Base-by-base conservation (phyloP, 1,140 invertebrate species). In the Ostrea edulis region DNA sequence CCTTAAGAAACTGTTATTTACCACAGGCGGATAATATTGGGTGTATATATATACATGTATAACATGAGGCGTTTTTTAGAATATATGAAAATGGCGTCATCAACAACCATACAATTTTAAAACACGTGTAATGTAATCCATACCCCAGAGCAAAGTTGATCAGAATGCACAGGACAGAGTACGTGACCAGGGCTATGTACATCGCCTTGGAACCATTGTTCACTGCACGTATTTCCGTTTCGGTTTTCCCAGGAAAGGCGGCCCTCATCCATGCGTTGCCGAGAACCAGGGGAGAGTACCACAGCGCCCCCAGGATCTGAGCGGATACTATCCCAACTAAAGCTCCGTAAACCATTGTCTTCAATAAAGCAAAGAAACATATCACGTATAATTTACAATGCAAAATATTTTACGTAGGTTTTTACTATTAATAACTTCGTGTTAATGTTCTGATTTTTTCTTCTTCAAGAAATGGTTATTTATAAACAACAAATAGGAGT, bases 241-340 rank as follows among this genome's bases (percentile, higher is more conserved):
- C 68, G 17, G 82, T 83, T 44, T 53, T 83, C 35, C 82, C 82
- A 0, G 82, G 82, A 44, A 11, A 83, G 22, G 82, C 29, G 82
- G 51, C 44, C 53, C 20, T 83, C 82, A 53, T 83, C 82, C 82
- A 83, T 17, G 82, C 51, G 22, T 25, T 54, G n/a, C 82, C 82
- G n/a, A 83, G 20, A 22, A 83, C 82, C 51, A 2, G 5, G 53
- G 82, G 82, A 44, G 35, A 51, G 82, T 83, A 83, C 82, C 82
- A 83, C 17, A 54, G 4, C 17, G 22, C 44, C 17, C 82, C 82
- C 51, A 83, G 82, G 35, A 83, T 8, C 22, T 83, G 35, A 52
- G 51, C 20, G 17, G 17, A 83, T 11, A 83, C 20, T 8, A 83
- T 53, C 9, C 51, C 82, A 17, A 54, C 22, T 4, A 83, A 3